Evolutionary conservation across 2,888 invertebrate genomes (phyloP).

Genomic region (Salticus scenicus): DNA sequence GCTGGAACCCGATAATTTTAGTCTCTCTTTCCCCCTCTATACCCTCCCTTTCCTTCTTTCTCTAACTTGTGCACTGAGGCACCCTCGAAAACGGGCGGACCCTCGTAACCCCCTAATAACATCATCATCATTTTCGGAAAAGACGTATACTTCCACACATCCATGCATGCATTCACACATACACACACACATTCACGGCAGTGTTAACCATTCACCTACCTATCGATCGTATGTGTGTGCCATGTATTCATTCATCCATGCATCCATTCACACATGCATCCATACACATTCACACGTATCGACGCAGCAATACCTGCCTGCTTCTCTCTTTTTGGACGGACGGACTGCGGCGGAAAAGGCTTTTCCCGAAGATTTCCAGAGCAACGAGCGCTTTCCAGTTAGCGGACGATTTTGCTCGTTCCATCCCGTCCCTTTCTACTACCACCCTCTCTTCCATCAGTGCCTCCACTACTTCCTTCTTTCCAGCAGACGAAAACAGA

Average conservation of each 20-base stretch:
- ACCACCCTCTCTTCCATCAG: slow-evolving; percentile 58
- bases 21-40: not conserved
- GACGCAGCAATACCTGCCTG: slow-evolving; percentile 49
- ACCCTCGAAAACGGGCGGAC: slow-evolving; percentile 13
- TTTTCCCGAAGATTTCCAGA: slow-evolving; percentile 55
- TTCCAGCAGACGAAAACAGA: slow-evolving; percentile 46
- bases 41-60: not conserved
- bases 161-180: slow-evolving; percentile 22
- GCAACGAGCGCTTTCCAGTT: slow-evolving; percentile 52
- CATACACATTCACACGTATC: slow-evolving; percentile 33
- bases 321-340: slow-evolving; percentile 22
- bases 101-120: slow-evolving; percentile 50
- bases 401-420: slow-evolving; percentile 62
- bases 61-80: not conserved
- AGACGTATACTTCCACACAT: slow-evolving; percentile 39
- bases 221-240: slow-evolving; percentile 56
- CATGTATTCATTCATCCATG: no score
- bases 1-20: slow-evolving; percentile 19
- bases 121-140: slow-evolving; percentile 59
- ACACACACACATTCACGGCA: slow-evolving; percentile 47
- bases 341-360: slow-evolving; percentile 57
- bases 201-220: slow-evolving; percentile 44
- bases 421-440: slow-evolving; percentile 21
- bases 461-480: slow-evolving; percentile 65
- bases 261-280: slow-evolving; percentile 38